A percentile compares a stretch with the other conserved stretches of the same genome.
Conservation (phyloP, 2,888 invertebrate species). For the Nymphalis c-album region DNA sequence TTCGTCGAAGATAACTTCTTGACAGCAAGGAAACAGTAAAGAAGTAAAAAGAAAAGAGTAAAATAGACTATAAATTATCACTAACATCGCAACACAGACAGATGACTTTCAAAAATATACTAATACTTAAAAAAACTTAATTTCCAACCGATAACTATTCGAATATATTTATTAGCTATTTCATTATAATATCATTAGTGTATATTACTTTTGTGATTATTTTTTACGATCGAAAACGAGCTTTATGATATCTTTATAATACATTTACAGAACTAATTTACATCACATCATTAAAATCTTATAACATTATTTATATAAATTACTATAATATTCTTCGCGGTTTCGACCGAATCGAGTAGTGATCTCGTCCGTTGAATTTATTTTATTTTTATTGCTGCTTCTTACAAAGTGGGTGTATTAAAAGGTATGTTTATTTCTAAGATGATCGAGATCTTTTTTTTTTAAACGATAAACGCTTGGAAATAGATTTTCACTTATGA, state of each 20-base stretch:
- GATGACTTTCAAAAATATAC: background rate
- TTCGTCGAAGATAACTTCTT: too few relatives aligned
- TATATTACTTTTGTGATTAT: conserved; percentile 8
- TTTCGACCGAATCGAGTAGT: too few relatives aligned
- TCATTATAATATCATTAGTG: conserved; percentile 7
- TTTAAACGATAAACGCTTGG: too few relatives aligned
- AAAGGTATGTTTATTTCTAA: too few relatives aligned
- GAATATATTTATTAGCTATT: conserved; percentile 5
- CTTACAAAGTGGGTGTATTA: too few relatives aligned
- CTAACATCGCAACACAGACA: background rate
- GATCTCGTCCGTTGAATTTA: too few relatives aligned
- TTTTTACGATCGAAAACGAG: conserved; percentile 16
- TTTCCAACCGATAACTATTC: background rate
- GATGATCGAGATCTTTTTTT: too few relatives aligned
- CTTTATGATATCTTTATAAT: conserved; percentile 13
- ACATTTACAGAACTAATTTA: conserved; percentile 11
- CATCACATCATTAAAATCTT: conserved; percentile 2
- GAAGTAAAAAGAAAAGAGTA: too few relatives aligned
- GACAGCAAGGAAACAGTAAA: too few relatives aligned
- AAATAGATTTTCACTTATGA: too few relatives aligned
- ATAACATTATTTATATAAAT: conserved; percentile 1
- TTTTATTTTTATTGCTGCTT: too few relatives aligned
- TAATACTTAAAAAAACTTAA: background rate
- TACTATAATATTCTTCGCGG: background rate
- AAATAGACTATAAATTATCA: too few relatives aligned